A percentile compares a stretch with the other conserved stretches of the same genome.
These are phyloP conservation scores for Ammodytes dubius DNA, from an alignment of 2,113 vertebrate species.

Conservation along the genomic window DNA sequence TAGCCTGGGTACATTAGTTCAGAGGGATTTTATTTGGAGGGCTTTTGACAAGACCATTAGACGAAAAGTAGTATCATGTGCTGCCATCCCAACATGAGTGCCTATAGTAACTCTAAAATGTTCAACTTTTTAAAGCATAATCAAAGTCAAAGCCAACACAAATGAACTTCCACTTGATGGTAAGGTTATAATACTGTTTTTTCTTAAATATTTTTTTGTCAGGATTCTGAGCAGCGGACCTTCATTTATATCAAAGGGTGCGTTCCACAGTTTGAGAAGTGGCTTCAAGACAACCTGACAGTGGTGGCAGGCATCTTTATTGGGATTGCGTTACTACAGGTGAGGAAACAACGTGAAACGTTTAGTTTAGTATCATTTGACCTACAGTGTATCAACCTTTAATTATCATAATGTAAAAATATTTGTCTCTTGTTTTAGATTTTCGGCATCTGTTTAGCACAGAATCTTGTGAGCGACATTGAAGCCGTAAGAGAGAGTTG, in stretches of 20 bases:
- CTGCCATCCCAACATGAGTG: not conserved
- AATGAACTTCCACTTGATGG: not conserved
- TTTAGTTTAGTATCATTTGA: not conserved
- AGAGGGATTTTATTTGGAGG: conserved; percentile 30
- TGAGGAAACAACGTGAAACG: conserved; percentile 59
- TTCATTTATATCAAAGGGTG: conserved; percentile 99
- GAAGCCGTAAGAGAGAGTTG: conserved; percentile 98
- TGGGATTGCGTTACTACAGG: conserved; percentile 97
- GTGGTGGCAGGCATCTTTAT: conserved; percentile 99
- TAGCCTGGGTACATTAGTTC: not conserved
- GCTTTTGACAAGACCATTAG: conserved; percentile 2
- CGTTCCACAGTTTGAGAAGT: conserved; percentile 99
- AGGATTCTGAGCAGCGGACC: conserved; percentile 96
- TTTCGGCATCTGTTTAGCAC: conserved; percentile 98
- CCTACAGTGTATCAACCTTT: not conserved
- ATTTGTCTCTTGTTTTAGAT: conserved; percentile 84
- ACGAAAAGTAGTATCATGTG: conserved; percentile 8
- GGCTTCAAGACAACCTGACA: conserved; percentile 98
- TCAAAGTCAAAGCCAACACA: not conserved
- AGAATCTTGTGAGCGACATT: conserved; percentile 98
- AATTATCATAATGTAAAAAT: not conserved
- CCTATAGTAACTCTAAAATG: not conserved
- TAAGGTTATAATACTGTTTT: not conserved
- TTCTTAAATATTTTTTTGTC: conserved; percentile 25
- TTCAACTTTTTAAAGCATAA: not conserved